A percentile compares a stretch with the other conserved stretches of the same genome.
Evolutionary conservation across 1,140 invertebrate genomes (phyloP).

Genomic region (Caenorhabditis brenneri): DNA sequence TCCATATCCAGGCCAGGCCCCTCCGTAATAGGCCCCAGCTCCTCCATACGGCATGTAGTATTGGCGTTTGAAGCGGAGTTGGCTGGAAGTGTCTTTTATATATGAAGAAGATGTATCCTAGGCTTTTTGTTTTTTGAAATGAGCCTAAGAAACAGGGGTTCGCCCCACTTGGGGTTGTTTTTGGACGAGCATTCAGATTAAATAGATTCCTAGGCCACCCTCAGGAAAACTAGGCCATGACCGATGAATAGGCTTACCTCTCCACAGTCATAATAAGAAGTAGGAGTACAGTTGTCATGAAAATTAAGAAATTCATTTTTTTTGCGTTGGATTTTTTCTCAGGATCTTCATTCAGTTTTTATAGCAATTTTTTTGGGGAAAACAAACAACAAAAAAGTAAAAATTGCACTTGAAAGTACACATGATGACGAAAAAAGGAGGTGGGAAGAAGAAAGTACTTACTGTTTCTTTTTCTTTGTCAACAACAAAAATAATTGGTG

Average conservation of each 20-base stretch:
- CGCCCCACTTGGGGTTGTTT: too few relatives aligned
- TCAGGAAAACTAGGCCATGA: too few relatives aligned
- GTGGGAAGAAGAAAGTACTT: too few relatives aligned
- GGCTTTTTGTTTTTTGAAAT: too few relatives aligned
- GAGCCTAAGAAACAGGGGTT: too few relatives aligned
- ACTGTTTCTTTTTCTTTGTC: neutral
- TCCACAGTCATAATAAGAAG: neutral
- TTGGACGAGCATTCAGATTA: too few relatives aligned
- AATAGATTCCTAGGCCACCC: too few relatives aligned
- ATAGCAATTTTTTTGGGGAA: neutral
- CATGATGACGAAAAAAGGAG: too few relatives aligned
- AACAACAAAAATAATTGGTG: neutral
- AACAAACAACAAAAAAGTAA: too few relatives aligned
- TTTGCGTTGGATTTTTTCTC: neutral
- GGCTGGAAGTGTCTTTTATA: neutral
- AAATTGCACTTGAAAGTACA: too few relatives aligned
- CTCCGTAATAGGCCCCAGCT: neutral
- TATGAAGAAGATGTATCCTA: too few relatives aligned
- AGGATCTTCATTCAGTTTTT: neutral
- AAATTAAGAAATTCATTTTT: neutral
- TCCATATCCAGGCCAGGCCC: neutral
- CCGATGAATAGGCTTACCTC: neutral
- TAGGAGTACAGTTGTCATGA: neutral
- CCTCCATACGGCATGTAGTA: neutral
- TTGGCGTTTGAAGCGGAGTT: neutral